Evolutionary conservation across 2,113 vertebrate genomes (phyloP), one percentile per base, ranked within the genome.

Genomic region (Rhynchomys soricoides): DNA sequence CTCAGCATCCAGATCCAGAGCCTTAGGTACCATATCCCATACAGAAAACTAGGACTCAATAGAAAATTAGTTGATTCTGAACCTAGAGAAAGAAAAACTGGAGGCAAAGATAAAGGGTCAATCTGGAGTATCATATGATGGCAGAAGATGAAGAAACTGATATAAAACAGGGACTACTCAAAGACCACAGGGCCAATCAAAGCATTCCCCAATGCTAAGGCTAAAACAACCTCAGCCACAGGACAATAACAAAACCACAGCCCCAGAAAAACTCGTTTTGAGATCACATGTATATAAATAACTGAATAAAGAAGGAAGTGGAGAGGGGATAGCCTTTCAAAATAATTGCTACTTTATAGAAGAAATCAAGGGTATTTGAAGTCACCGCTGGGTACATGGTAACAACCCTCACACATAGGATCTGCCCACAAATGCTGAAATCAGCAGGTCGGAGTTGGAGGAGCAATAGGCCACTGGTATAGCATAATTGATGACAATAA

Each of bases 311-410:
- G 43, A 90, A 34, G 68, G 64, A 43, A 40, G 31, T 79, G 37
- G 40, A 7, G 71, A 86, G 57, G 34, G 48, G 13, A 31, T 4
- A 48, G 10, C 40, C 40, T 89, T 74, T 70, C 19, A 78, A 68
- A 77, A 83, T n/a, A 79, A 89, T 70, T 95, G 22, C 64, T 24
- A 96, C 31, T 79, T 19, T 93, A 22, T 74, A 62, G 62, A 79
- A 59, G 26, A 59, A 90, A 73, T 77, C 31, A 78, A 48, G 45
- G 37, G 40, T 77, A 52, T 73, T 62, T 15, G 82, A 95, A 89
- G 19, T 85, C n/a, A 85, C 26, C 24, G 4, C 34, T 45, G 57
- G 40, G 50, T 43, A 90, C 52, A 86, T 34, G 34, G 5, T 52
- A 43, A 48, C 87, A 64, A 77, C 16, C 19, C 9, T 66, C 68